Evolutionary conservation across 2,113 vertebrate species (phyloP), one percentile per base, ranked within the genome.

Genomic region (Anolis carolinensis): DNA sequence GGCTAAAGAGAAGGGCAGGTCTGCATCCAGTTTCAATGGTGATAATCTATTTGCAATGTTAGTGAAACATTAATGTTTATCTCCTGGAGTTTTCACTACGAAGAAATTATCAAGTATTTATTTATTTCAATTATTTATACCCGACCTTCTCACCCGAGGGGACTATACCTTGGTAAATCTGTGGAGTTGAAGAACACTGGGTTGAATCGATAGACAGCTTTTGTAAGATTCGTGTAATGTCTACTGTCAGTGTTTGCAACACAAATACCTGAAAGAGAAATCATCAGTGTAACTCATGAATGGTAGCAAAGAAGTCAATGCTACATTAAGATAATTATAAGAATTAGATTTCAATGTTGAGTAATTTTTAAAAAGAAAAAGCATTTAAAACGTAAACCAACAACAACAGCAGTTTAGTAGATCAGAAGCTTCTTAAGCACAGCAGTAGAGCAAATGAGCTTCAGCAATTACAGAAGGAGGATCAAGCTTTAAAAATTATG

Each of bases 211-310:
- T 99, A 99, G 90, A 98, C 97, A 90, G 96, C 92, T 0, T 83
- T 89, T 73, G 97, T 97, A 89, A 99, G 30, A 77, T 97, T 96
- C 39, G 86, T 91, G 90, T 96, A 99, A 90, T 99, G 97, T 62
- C 97, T 97, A 93, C 98, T 99, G 92, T 99, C 99, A 1, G 98
- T 99, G 93, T 97, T 98, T 52, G 94, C 98, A 52, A 98, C 63
- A 84, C 97, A 99, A 8, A 97, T 89, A 87, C 95, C 99, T 99
- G 79, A 76, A 90, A 89, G 87, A 87, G 36, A 90, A 92, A 89
- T 0, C 6, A 80, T 76, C 82, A 87, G 70, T 14, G 87, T 63
- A 83, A 74, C 14, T 44, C 25, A 68, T 30, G 65, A 86, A 89
- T 67, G 44, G n/a, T 34, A 81, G 23, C 50, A 1, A 62, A 82